A percentile compares a stretch with the other conserved stretches of the same genome.
phyloP scores from a whole-genome alignment of 2,888 invertebrate species.

The Ectemnius cavifrons region DNA sequence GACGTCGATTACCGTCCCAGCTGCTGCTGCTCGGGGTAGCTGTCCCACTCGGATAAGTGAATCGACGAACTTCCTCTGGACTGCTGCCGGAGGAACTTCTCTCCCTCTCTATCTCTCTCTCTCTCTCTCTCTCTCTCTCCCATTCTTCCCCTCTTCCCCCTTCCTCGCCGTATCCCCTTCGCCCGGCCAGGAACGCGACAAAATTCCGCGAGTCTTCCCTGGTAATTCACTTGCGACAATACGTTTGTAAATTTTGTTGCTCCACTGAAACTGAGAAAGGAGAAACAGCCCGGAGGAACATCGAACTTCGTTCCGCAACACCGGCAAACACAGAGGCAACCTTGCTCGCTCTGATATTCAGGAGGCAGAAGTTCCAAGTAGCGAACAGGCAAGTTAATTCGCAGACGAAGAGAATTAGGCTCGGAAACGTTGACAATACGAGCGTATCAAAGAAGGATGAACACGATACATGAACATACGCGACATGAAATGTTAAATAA shows the following conservation, averaged over 20 bases:
- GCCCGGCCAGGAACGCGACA: conserved; percentile 12
- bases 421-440: too few relatives aligned
- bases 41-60: conserved; percentile 51
- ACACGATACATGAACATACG: too few relatives aligned
- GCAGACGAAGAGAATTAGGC: too few relatives aligned
- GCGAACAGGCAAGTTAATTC: too few relatives aligned
- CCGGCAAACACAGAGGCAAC: too few relatives aligned
- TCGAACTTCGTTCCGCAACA: background rate
- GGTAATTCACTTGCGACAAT: conserved; percentile 25
- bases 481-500: too few relatives aligned
- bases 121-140: too few relatives aligned
- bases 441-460: too few relatives aligned
- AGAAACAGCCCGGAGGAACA: background rate
- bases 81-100: conserved; percentile 11
- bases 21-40: conserved; percentile 31
- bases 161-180: conserved; percentile 30
- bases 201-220: conserved; percentile 24
- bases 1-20: conserved; percentile 55
- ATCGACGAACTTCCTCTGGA: conserved; percentile 56
- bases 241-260: conserved; percentile 31
- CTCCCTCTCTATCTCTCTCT: too few relatives aligned
- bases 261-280: background rate
- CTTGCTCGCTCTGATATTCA: too few relatives aligned
- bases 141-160: too few relatives aligned
- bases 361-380: too few relatives aligned